Percentiles rank a stretch among this genome's conserved stretches.
Evolutionary conservation across 2,888 invertebrate species (phyloP).

Genomic region (Conchocele bisecta): DNA sequence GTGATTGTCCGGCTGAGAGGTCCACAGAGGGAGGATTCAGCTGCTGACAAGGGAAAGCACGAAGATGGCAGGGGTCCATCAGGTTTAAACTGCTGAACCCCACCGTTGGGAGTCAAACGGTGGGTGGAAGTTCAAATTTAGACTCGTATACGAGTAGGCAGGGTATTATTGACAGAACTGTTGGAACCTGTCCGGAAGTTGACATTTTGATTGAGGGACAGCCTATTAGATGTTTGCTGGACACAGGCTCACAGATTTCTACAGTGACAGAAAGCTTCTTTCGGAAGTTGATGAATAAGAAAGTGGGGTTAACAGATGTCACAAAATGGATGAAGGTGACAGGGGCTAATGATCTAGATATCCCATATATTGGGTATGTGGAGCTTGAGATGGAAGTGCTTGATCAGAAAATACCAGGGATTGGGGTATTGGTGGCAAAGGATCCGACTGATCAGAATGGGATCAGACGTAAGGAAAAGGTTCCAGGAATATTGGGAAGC

Average conservation of each 20-base stretch:
- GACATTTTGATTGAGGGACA: background rate
- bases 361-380: background rate
- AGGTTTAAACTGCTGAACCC: background rate
- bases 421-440: background rate
- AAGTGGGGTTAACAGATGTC: constrained; percentile 1
- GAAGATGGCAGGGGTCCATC: too few relatives aligned
- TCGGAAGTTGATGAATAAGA: background rate
- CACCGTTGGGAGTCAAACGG: constrained; percentile 1
- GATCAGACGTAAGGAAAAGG: background rate
- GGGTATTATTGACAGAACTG: background rate
- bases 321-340: constrained; percentile 4
- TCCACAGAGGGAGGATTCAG: too few relatives aligned
- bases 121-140: background rate
- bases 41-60: too few relatives aligned
- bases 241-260: background rate
- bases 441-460: background rate
- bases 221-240: background rate
- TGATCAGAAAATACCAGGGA: background rate
- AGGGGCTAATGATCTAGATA: background rate
- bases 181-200: background rate
- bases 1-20: too few relatives aligned
- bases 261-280: constrained; percentile 1
- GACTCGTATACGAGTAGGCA: background rate
- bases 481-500: constrained; percentile 3
- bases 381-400: background rate